Conservation (phyloP, 2,888 invertebrate genomes). For the Tenthredo scrophulariae region DNA sequence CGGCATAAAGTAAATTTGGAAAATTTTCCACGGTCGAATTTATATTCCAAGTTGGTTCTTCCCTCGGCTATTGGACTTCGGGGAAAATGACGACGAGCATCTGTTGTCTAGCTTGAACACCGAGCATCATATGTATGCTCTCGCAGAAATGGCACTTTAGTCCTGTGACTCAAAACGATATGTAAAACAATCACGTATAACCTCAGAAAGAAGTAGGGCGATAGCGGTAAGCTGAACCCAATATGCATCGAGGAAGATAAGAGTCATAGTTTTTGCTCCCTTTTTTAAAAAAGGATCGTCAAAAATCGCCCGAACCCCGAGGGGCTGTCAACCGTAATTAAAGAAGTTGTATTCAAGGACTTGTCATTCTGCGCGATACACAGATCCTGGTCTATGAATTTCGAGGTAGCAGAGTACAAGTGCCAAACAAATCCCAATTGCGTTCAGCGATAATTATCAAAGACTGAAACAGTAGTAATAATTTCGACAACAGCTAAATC, state of each 20-base stretch:
- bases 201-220: neutral
- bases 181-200: slow-evolving; percentile 53
- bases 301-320: neutral
- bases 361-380: neutral
- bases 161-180: slow-evolving; percentile 11
- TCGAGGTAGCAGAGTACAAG: neutral
- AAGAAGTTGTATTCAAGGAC: neutral
- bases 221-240: neutral
- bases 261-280: neutral
- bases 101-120: slow-evolving; percentile 41
- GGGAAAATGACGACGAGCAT: slow-evolving; percentile 37
- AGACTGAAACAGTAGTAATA: neutral
- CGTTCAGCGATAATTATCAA: neutral
- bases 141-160: neutral
- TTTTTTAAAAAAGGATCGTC: neutral
- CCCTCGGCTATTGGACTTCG: slow-evolving; percentile 6
- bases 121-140: slow-evolving; percentile 7
- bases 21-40: slow-evolving; percentile 20
- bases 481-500: slow-evolving; percentile 13
- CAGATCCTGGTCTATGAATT: neutral
- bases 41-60: slow-evolving; percentile 30
- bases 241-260: neutral
- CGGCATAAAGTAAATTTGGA: neutral
- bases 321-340: neutral
- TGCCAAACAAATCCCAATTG: neutral